Conservation (phyloP, 2,113 vertebrate species). For the Brienomyrus longianalis region DNA sequence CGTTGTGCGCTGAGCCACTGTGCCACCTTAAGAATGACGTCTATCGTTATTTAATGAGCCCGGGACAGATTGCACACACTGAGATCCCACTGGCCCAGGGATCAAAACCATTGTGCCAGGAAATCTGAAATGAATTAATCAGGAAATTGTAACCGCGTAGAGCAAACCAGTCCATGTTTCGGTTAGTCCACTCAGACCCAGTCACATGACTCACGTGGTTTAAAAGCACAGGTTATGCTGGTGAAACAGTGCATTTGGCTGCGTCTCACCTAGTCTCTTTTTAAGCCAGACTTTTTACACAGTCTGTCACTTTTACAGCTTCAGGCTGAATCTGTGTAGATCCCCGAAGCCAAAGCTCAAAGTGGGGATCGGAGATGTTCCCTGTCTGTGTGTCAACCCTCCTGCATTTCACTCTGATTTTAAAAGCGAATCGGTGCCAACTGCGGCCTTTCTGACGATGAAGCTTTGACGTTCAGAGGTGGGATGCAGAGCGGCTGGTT, state of each 20-base stretch:
- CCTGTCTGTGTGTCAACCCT: neutral
- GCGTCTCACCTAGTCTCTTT: neutral
- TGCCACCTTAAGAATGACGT: neutral
- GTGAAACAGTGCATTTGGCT: neutral
- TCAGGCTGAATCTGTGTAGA: neutral
- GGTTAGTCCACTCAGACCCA: neutral
- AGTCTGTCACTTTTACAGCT: neutral
- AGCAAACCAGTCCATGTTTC: neutral
- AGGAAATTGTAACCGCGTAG: neutral
- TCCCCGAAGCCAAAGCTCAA: neutral
- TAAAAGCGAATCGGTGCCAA: neutral
- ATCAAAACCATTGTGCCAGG: neutral
- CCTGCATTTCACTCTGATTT: neutral
- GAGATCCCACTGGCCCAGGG: neutral
- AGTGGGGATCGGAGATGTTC: neutral
- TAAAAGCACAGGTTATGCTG: neutral
- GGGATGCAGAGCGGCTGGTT: neutral
- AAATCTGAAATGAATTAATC: neutral
- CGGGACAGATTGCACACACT: neutral
- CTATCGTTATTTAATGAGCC: neutral
- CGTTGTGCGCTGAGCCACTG: neutral
- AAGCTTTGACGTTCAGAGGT: neutral
- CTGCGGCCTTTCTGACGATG: neutral
- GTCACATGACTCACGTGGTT: neutral
- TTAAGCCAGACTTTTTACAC: neutral